Conservation (phyloP, 2,888 invertebrate species). For the Sicus ferrugineus region DNA sequence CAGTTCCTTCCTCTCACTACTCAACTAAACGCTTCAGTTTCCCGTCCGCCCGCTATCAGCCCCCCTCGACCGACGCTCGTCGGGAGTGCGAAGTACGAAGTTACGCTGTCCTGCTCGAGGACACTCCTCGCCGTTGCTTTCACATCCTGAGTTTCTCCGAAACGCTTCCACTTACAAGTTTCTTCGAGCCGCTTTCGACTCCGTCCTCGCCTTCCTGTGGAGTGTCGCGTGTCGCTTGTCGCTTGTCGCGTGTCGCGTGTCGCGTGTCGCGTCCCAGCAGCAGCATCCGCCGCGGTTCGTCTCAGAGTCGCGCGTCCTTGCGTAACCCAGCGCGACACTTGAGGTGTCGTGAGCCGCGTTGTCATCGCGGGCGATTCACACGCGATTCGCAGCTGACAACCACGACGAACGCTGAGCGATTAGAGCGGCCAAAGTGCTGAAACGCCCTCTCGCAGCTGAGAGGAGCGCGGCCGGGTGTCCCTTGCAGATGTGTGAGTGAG, state of each 20-base stretch:
- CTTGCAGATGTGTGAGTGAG: background rate
- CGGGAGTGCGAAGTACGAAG: too few species aligned
- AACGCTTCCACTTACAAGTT: too few species aligned
- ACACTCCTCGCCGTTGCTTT: too few species aligned
- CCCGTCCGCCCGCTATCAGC: slow-evolving; percentile 35
- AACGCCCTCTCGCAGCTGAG: background rate
- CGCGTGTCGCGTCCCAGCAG: background rate
- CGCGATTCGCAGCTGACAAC: slow-evolving; percentile 12
- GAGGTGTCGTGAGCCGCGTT: background rate
- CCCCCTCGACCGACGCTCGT: background rate
- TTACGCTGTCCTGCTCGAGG: too few species aligned
- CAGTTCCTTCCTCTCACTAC: slow-evolving; percentile 38
- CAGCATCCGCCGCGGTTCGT: background rate
- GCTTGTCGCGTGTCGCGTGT: slow-evolving; percentile 17
- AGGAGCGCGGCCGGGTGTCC: slow-evolving; percentile 7
- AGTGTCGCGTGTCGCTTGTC: too few species aligned
- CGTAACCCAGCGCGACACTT: background rate
- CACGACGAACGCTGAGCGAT: background rate
- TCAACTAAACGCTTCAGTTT: slow-evolving; percentile 40
- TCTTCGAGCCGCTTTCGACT: slow-evolving; percentile 8
- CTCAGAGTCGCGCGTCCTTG: background rate
- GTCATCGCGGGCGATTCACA: background rate
- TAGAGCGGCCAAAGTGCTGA: slow-evolving; percentile 35
- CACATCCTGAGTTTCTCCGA: too few species aligned
- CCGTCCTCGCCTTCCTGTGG: background rate